Evolutionary conservation across 23 tunicate genomes (phyloP).

Genomic region (Botrylloides violaceus): DNA sequence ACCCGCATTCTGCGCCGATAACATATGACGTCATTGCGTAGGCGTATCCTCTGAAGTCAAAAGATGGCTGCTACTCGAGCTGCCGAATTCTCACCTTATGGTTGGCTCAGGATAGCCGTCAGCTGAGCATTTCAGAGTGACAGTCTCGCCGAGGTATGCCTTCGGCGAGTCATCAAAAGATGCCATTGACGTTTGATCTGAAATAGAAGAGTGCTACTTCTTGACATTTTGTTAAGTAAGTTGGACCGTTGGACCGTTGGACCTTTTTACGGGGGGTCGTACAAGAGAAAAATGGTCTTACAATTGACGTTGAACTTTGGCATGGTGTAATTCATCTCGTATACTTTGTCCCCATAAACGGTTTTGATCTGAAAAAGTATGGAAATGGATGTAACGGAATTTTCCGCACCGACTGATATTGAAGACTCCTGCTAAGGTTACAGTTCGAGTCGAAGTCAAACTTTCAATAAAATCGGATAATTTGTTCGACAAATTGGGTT

Average conservation of each 20-base stretch:
- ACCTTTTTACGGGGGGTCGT: not conserved
- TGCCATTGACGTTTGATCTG: slow-evolving; percentile 3
- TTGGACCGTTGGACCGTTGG: not conserved
- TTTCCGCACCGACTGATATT: no score
- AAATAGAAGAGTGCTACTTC: not conserved
- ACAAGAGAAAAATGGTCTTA: not conserved
- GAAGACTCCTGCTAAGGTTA: no score
- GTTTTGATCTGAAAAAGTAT: slow-evolving; percentile 17
- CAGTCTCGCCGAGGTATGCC: slow-evolving; percentile 2
- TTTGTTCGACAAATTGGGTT: no score
- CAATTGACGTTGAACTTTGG: slow-evolving; percentile 19
- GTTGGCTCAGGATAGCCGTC: slow-evolving; percentile 22
- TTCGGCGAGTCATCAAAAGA: not conserved
- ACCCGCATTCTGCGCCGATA: no score
- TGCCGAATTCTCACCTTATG: not conserved
- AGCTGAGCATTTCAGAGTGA: slow-evolving; percentile 14
- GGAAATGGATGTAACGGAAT: no score
- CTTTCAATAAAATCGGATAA: no score
- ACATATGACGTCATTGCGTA: not conserved
- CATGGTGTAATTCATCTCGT: slow-evolving; percentile 3
- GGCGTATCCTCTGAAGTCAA: not conserved
- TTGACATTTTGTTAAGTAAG: not conserved
- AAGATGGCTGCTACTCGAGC: not conserved
- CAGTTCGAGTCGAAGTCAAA: no score
- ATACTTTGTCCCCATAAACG: not conserved